A percentile compares a stretch with the other conserved stretches of the same genome.
These are phyloP conservation scores for Mastomys natalensis DNA, from an alignment of 2,113 vertebrate genomes.

Conservation along the genomic window DNA sequence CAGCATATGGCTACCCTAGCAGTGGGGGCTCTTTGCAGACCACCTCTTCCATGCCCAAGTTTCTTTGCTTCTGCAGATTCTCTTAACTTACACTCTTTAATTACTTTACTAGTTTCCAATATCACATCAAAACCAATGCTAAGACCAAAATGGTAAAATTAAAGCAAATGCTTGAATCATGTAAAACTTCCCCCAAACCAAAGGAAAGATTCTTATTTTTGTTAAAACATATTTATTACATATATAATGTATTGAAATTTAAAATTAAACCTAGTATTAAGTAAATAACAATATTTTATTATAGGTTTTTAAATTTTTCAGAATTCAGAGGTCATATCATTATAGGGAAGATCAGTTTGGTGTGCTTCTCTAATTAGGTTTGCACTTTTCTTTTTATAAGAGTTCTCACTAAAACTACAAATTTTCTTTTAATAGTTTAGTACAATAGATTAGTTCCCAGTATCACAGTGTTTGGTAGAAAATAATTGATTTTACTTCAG, in stretches of 20 bases:
- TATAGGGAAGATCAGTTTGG: neutral
- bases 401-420: neutral
- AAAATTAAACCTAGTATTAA: neutral
- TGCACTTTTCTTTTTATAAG: conserved; percentile 21
- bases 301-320: conserved; percentile 5
- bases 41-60: neutral
- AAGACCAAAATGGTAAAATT: neutral
- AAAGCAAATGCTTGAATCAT: neutral
- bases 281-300: neutral
- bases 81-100: conserved; percentile 19
- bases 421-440: neutral
- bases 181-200: neutral
- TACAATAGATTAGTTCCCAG: conserved; percentile 11
- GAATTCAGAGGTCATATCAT: neutral
- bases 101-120: neutral
- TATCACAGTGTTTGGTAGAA: neutral
- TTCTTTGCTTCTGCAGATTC: neutral
- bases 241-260: neutral
- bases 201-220: neutral
- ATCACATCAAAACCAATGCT: neutral
- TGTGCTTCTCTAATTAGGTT: neutral
- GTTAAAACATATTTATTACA: neutral
- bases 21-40: fast-evolving
- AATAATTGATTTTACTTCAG: conserved; percentile 34
- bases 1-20: neutral